phyloP scores from a whole-genome alignment of 2,113 vertebrate species.

The Micromys minutus region DNA sequence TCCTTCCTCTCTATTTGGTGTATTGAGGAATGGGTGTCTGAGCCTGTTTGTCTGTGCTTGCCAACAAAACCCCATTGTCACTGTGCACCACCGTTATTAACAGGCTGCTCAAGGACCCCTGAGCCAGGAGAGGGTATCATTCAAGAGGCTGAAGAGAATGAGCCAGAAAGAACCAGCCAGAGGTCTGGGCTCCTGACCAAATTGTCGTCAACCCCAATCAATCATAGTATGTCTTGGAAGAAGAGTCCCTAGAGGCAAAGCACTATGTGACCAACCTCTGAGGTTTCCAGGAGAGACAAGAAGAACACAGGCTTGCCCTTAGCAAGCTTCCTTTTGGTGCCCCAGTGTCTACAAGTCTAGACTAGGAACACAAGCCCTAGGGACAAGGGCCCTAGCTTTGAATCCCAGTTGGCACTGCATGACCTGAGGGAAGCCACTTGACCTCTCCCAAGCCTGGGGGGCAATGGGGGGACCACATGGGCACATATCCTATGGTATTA shows the following conservation, averaged over 20 bases:
- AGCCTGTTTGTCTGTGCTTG: background rate
- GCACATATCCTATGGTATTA: background rate
- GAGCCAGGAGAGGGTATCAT: background rate
- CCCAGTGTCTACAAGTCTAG: accelerated
- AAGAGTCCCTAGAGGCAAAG: background rate
- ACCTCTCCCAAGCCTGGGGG: background rate
- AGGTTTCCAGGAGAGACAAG: background rate
- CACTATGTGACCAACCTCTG: background rate
- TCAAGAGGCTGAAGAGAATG: background rate
- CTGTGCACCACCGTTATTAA: background rate
- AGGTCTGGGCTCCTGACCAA: background rate
- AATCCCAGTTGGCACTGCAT: background rate
- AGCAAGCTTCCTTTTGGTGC: background rate
- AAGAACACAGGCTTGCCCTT: background rate
- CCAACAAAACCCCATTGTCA: background rate
- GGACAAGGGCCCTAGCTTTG: background rate
- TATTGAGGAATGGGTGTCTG: background rate
- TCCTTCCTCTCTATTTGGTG: background rate
- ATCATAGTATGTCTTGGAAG: background rate
- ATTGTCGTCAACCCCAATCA: accelerated
- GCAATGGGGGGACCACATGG: background rate
- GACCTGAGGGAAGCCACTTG: background rate
- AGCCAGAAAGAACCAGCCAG: background rate
- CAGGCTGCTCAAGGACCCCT: background rate
- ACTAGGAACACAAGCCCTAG: background rate